Conservation (phyloP, 92 coral and sea anemone genomes). For the Phenganax subtilis region DNA sequence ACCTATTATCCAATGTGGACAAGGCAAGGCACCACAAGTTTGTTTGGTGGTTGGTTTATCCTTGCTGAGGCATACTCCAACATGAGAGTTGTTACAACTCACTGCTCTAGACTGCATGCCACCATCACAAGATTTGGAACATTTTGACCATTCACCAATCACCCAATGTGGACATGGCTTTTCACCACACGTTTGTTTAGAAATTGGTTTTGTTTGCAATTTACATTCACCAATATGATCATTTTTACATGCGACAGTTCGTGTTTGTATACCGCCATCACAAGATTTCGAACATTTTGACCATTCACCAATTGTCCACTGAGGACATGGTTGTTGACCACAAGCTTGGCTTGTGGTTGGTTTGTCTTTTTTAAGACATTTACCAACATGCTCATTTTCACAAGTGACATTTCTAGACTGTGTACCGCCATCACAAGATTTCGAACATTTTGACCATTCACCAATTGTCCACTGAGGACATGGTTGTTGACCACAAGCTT, state of each 20-base stretch:
- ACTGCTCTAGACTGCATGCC: slow-evolving; percentile 18
- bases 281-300: slow-evolving; percentile 51
- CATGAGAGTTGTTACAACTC: slow-evolving; percentile 24
- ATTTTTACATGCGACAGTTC: slow-evolving; percentile 34
- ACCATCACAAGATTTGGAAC: slow-evolving; percentile 35
- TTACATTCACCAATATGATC: slow-evolving; percentile 6
- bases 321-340: slow-evolving; percentile 39
- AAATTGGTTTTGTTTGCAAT: not conserved
- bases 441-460: too few relatives aligned
- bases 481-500: not conserved
- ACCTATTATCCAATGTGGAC: slow-evolving; percentile 28
- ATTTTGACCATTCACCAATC: slow-evolving; percentile 19
- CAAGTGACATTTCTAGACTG: too few relatives aligned
- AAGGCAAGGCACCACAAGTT: slow-evolving; percentile 18
- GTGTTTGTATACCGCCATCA: slow-evolving; percentile 51
- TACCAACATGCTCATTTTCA: too few relatives aligned
- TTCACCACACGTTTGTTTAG: not conserved
- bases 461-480: too few relatives aligned
- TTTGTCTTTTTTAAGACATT: too few relatives aligned
- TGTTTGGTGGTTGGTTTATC: slow-evolving; percentile 12
- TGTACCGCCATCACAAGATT: too few relatives aligned
- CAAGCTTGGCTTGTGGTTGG: slow-evolving; percentile 2
- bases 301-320: slow-evolving; percentile 37
- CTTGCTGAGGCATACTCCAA: slow-evolving; percentile 12
- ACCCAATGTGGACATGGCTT: slow-evolving; percentile 28